Conservation (phyloP, 37 sponge, comb jelly and placozoan genomes). For the Aplysina aerophoba region DNA sequence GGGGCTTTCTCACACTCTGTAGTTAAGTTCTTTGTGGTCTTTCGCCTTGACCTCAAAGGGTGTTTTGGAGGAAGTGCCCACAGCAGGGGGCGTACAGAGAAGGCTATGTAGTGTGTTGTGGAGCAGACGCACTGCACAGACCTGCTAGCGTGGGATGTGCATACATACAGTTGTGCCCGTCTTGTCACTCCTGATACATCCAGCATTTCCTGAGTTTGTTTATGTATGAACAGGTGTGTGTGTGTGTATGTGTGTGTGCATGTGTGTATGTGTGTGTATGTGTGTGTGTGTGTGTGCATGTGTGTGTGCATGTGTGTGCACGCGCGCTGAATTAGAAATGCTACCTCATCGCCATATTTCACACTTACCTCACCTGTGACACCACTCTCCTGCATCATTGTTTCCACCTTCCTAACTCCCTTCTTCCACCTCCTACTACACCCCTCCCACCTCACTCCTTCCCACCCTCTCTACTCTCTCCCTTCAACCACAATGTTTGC, state of each 20-base stretch:
- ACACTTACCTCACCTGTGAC: neutral
- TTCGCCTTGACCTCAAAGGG: too few relatives aligned
- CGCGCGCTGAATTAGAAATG: neutral
- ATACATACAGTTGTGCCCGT: too few relatives aligned
- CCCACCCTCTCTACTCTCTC: neutral
- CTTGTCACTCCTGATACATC: neutral
- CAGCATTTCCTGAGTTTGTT: neutral
- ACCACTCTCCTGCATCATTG: neutral
- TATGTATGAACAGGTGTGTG: conserved; percentile 18
- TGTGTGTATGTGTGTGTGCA: neutral
- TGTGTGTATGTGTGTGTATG: neutral
- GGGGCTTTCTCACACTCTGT: too few relatives aligned
- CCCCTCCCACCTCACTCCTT: neutral
- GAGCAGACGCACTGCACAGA: too few relatives aligned
- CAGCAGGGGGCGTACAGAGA: too few relatives aligned
- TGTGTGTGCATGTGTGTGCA: neutral
- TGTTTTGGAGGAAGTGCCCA: too few relatives aligned
- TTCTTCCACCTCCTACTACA: neutral
- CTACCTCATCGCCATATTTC: neutral
- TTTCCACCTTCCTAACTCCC: neutral
- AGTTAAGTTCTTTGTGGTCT: too few relatives aligned
- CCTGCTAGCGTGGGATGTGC: too few relatives aligned
- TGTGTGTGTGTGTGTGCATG: neutral
- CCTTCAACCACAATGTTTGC: neutral
- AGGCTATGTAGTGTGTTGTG: too few relatives aligned